phyloP scores from a whole-genome alignment of 2,797 vertebrate genomes.

The Chelon auratus region DNA sequence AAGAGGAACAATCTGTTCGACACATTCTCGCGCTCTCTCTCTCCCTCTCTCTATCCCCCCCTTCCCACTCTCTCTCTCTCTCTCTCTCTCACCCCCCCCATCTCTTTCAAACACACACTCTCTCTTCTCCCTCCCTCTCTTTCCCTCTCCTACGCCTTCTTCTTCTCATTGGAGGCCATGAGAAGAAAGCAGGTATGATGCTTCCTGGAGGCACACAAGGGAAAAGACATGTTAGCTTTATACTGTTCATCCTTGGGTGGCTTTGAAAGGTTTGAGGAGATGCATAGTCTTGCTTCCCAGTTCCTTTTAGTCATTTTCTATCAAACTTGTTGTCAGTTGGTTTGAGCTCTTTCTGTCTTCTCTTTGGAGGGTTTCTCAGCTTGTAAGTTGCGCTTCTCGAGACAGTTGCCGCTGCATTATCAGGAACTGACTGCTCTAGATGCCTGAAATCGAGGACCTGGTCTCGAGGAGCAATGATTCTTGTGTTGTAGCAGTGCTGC shows the following conservation, averaged over 20 bases:
- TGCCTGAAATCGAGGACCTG: slow-evolving; percentile 27
- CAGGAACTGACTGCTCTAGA: slow-evolving; percentile 35
- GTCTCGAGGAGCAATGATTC: slow-evolving; percentile 24
- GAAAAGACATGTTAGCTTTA: slow-evolving; percentile 63
- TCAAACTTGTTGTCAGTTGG: slow-evolving; percentile 51
- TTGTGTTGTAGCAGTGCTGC: slow-evolving; percentile 16
- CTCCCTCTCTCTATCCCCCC: slow-evolving; percentile 26
- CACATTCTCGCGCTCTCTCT: slow-evolving; percentile 71
- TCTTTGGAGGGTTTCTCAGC: slow-evolving; percentile 43
- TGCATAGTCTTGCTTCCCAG: slow-evolving; percentile 42
- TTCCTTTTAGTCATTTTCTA: slow-evolving; percentile 41
- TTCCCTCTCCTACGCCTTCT: slow-evolving; percentile 68
- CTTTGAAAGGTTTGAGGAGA: slow-evolving; percentile 68
- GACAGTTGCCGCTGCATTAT: slow-evolving; percentile 36
- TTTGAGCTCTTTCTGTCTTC: slow-evolving; percentile 48
- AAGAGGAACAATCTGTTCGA: slow-evolving; percentile 83
- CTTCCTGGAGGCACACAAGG: slow-evolving; percentile 76
- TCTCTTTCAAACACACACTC: slow-evolving; percentile 39
- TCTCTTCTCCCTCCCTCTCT: slow-evolving; percentile 25
- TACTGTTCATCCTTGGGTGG: slow-evolving; percentile 61
- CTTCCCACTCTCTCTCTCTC: slow-evolving; percentile 23
- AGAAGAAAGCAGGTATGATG: slow-evolving; percentile 87
- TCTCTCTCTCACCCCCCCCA: slow-evolving; percentile 25
- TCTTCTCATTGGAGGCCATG: slow-evolving; percentile 85
- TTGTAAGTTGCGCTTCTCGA: slow-evolving; percentile 27